These are phyloP conservation scores for Cabera pusaria DNA, from an alignment of 2,888 invertebrate species.

Conservation along the genomic window DNA sequence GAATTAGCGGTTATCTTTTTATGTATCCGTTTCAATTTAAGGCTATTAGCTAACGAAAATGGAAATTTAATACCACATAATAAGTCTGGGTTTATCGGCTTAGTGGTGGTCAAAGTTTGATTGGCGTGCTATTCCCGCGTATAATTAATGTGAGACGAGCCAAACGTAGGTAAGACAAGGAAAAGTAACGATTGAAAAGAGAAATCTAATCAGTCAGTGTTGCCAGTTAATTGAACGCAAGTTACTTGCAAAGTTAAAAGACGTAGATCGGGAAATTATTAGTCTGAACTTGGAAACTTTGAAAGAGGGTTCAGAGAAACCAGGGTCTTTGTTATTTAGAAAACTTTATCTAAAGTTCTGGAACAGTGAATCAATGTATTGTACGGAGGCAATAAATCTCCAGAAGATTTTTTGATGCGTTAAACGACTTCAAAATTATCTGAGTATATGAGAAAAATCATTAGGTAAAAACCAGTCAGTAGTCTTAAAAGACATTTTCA, in stretches of 20 bases:
- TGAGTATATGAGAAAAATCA: too few species aligned
- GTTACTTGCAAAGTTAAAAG: constrained; percentile 60
- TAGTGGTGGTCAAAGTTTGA: constrained; percentile 80
- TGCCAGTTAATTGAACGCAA: constrained; percentile 70
- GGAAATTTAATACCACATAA: constrained; percentile 80
- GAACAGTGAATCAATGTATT: constrained; percentile 39
- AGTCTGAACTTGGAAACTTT: constrained; percentile 52
- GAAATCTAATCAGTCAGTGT: constrained; percentile 58
- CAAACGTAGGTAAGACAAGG: constrained; percentile 58
- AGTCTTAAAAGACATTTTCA: too few species aligned
- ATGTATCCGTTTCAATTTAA: constrained; percentile 65
- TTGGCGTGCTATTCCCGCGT: constrained; percentile 77
- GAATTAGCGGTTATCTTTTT: constrained; percentile 53
- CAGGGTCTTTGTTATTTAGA: constrained; percentile 45
- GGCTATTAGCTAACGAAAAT: constrained; percentile 64
- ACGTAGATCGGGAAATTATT: constrained; percentile 60
- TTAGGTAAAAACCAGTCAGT: too few species aligned
- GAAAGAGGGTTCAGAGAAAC: constrained; percentile 44
- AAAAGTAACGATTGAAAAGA: constrained; percentile 44
- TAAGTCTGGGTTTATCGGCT: constrained; percentile 77
- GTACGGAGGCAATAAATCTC: constrained; percentile 30
- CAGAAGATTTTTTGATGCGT: constrained; percentile 16
- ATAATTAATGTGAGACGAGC: constrained; percentile 76
- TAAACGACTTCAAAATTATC: too few species aligned
- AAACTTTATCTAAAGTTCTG: constrained; percentile 41